Base-by-base conservation (phyloP, 2,888 invertebrate species). In the Pseudanteris insignis region DNA sequence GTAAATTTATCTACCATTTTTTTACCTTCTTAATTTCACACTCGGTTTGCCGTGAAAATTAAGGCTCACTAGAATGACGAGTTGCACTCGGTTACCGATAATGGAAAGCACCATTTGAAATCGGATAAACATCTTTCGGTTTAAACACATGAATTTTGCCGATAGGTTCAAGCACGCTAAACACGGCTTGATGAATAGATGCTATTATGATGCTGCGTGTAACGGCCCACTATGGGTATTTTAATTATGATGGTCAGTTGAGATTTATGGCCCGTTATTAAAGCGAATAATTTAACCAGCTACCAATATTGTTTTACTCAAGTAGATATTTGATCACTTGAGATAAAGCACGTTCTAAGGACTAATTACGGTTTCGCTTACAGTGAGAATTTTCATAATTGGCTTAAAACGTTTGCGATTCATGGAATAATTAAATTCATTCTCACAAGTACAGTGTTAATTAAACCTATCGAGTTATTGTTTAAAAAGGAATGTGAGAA, bases 241-340 rank as follows among this genome's bases (percentile, higher is more conserved):
- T 47, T 37, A 47, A 37, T 47, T 46, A 11, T 46, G 36, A 36
- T 29, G 28, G 26, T 28, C 46, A 36, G 30, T 21, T 10, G n/a
- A 12, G 18, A 37, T 47, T 48, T 48, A 48, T 48, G 13, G n/a
- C 32, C 13, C 6, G 14, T 38, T 38, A 48, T 38, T 48, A 38
- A n/a, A 8, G 14, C 8, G 32, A 37, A 48, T 38, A 38, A 38
- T 32, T 25, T 32, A 38, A 7, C 38, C 24, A 7, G 37, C 44
- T 44, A 33, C 30, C 47, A 18, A 37, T 47, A 47, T 37, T 37
- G 47, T 47, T 47, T 47, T 37, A 47, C 29, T 21, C 14, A 9
- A 21, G 24, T 36, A 28, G 36, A 46, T 46, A 34, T 36, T 34
- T 34, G 36, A 46, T 46, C 46, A 21, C 18, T 36, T 46, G 36